Conservation (phyloP, 2,797 vertebrate species). For the Onychomys leucogaster region DNA sequence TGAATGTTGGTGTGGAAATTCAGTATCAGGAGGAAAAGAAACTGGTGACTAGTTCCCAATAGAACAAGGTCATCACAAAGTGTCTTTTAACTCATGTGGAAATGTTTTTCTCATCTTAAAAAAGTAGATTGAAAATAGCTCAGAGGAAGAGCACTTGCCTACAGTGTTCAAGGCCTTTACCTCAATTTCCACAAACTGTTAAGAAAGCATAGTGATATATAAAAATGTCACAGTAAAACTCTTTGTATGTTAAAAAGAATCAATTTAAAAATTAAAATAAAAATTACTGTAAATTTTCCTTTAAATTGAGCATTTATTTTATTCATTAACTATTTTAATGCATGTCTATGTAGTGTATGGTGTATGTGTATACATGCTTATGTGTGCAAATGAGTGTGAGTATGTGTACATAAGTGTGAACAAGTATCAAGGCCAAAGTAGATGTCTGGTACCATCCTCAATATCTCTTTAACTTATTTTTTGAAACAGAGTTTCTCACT, state of each 20-base stretch:
- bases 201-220: not conserved
- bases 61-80: not conserved
- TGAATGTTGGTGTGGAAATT: not conserved
- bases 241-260: not conserved
- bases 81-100: not conserved
- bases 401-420: not conserved
- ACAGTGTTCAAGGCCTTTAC: not conserved
- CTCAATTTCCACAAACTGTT: not conserved
- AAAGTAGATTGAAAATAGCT: not conserved
- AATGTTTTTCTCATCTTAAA: not conserved
- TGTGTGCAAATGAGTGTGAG: not conserved
- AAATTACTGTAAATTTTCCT: not conserved
- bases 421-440: not conserved
- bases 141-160: too few relatives aligned
- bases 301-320: not conserved
- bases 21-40: not conserved
- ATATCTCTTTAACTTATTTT: not conserved
- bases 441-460: not conserved
- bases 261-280: not conserved
- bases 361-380: not conserved
- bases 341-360: not conserved
- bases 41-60: not conserved
- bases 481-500: not conserved
- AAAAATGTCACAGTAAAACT: not conserved
- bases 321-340: not conserved